Percentiles rank a stretch among this genome's conserved stretches.
Conservation (phyloP, 2,797 vertebrate species). For the Falco columbarius region DNA sequence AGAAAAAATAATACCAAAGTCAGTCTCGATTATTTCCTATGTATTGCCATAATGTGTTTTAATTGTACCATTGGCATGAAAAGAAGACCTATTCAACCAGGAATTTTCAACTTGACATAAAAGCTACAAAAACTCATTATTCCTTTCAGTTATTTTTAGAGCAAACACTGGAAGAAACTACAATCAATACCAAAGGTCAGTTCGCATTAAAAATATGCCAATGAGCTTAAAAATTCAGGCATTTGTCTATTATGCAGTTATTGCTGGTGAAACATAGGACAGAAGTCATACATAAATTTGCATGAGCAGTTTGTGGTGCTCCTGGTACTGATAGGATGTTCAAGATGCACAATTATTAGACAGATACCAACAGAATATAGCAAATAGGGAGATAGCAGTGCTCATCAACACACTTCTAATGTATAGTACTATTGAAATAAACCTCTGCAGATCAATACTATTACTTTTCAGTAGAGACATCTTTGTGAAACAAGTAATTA, state of each 20-base stretch:
- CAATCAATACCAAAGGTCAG: conserved; percentile 44
- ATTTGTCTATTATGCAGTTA: conserved; percentile 34
- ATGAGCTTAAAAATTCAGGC: conserved; percentile 24
- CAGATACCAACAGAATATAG: not conserved
- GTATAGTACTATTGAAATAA: not conserved
- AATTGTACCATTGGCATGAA: not conserved
- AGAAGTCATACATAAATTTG: not conserved
- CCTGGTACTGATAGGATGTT: not conserved
- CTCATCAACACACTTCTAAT: conserved; percentile 21
- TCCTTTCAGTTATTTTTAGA: conserved; percentile 54
- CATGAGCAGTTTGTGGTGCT: not conserved
- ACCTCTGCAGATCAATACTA: not conserved
- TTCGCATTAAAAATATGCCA: conserved; percentile 43
- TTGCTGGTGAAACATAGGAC: conserved; percentile 20
- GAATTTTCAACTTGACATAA: not conserved
- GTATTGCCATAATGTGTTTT: not conserved
- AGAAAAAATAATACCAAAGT: not conserved
- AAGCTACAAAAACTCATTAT: conserved; percentile 47
- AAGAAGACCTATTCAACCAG: conserved; percentile 5
- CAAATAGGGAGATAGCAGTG: not conserved
- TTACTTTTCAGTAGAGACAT: not conserved
- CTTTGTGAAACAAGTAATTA: not conserved
- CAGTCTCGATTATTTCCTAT: not conserved
- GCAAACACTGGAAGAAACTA: conserved; percentile 4
- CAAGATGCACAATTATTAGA: not conserved